phyloP scores from a whole-genome alignment of 2,797 vertebrate genomes.

The Masticophis lateralis region DNA sequence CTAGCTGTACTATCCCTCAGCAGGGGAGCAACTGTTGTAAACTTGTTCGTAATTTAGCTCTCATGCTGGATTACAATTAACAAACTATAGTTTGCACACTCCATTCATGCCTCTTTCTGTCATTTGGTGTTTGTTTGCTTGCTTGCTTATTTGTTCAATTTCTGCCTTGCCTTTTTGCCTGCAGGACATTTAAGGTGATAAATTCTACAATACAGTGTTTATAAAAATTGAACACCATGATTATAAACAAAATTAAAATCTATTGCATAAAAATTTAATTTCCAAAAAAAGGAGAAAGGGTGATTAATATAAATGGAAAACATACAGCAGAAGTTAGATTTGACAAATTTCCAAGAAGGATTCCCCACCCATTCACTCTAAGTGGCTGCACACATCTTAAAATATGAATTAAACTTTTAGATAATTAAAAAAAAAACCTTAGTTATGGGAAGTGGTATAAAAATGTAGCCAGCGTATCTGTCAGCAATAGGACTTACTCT shows the following conservation, averaged over 20 bases:
- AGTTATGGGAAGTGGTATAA: background rate
- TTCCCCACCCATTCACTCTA: background rate
- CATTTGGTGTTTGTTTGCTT: background rate
- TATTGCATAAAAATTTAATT: background rate
- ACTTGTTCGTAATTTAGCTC: background rate
- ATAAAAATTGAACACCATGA: background rate
- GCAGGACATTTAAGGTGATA: background rate
- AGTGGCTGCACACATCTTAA: background rate
- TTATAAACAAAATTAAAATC: background rate
- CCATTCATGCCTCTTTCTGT: background rate
- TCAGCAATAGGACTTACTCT: background rate
- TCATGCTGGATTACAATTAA: background rate
- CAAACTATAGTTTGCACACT: background rate
- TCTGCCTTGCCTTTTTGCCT: background rate
- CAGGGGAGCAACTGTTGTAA: background rate
- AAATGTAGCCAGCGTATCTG: background rate
- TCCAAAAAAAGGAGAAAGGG: constrained; percentile 4
- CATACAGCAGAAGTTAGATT: background rate
- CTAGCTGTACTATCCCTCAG: background rate
- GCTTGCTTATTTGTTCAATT: background rate
- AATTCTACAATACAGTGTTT: background rate
- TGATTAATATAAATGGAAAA: constrained; percentile 6
- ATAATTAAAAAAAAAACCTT: background rate
- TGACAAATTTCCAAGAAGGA: background rate
- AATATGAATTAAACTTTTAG: background rate